Conservation (phyloP, 2,797 vertebrate species). For the Hydrocynus forskahlii region DNA sequence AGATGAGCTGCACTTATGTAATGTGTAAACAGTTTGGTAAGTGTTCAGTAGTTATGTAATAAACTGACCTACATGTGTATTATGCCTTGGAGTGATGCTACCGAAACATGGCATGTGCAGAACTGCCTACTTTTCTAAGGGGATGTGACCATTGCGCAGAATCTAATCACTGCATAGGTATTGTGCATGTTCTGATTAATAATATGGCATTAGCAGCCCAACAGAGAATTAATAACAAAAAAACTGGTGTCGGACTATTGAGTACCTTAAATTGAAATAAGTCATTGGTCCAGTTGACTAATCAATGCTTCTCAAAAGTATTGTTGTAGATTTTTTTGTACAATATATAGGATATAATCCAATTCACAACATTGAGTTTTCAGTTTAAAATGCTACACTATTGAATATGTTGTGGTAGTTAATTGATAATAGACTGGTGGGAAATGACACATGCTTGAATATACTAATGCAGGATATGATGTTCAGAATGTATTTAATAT, state of each 20-base stretch:
- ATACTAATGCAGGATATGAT: not conserved
- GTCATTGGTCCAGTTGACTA: not conserved
- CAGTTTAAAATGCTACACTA: not conserved
- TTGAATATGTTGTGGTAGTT: too few relatives aligned
- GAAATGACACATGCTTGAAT: too few relatives aligned
- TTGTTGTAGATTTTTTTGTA: not conserved
- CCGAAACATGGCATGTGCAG: not conserved
- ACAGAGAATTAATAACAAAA: not conserved
- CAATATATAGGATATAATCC: too few relatives aligned
- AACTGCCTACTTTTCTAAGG: not conserved
- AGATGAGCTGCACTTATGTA: not conserved
- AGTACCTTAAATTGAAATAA: not conserved
- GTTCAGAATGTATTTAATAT: not conserved
- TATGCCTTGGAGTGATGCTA: not conserved
- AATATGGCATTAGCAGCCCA: not conserved
- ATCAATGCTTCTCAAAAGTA: not conserved
- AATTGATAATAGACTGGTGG: too few relatives aligned
- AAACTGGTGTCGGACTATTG: not conserved
- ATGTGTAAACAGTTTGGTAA: not conserved
- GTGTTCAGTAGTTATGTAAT: constrained; percentile 3
- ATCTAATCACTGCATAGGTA: not conserved
- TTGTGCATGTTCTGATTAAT: not conserved
- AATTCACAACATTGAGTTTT: not conserved
- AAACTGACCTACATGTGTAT: constrained; percentile 1
- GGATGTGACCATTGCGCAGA: not conserved